Percentiles rank a stretch among this genome's conserved stretches.
Conservation (phyloP, 2,888 invertebrate species). For the Protodeltote pygarga region DNA sequence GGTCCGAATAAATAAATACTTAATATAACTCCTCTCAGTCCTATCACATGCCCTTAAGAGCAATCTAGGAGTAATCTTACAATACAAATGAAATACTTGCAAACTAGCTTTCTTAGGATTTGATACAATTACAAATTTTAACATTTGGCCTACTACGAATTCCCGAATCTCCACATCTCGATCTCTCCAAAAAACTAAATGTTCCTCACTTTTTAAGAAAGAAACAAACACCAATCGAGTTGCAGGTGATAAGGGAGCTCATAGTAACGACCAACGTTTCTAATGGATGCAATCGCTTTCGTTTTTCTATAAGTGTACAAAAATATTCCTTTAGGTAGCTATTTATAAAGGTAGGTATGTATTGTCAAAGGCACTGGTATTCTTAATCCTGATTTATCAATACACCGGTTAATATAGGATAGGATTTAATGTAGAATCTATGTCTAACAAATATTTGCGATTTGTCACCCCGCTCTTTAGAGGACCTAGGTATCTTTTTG, state of each 20-base stretch:
- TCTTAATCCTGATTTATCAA: conserved; percentile 68
- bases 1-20: conserved; percentile 85
- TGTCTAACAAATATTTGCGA: conserved; percentile 66
- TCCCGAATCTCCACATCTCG: conserved; percentile 35
- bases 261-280: conserved; percentile 54
- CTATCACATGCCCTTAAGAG: conserved; percentile 77
- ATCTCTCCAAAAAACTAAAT: conserved; percentile 12
- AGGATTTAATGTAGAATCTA: conserved; percentile 51
- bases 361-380: conserved; percentile 86
- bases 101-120: conserved; percentile 71
- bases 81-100: conserved; percentile 69
- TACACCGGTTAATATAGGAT: conserved; percentile 63
- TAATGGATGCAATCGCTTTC: conserved; percentile 65
- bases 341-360: conserved; percentile 83
- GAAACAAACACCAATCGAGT: conserved; percentile 30
- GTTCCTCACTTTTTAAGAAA: conserved; percentile 23
- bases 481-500: conserved; percentile 77
- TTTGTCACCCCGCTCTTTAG: conserved; percentile 63
- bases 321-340: conserved; percentile 80
- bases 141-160: conserved; percentile 49
- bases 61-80: conserved; percentile 72
- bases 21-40: conserved; percentile 74
- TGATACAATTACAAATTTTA: conserved; percentile 55
- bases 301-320: conserved; percentile 78
- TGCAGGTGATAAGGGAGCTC: conserved; percentile 35